Evolutionary conservation across 2,797 vertebrate species (phyloP).

Genomic region (Gymnoscopelus microlampas): DNA sequence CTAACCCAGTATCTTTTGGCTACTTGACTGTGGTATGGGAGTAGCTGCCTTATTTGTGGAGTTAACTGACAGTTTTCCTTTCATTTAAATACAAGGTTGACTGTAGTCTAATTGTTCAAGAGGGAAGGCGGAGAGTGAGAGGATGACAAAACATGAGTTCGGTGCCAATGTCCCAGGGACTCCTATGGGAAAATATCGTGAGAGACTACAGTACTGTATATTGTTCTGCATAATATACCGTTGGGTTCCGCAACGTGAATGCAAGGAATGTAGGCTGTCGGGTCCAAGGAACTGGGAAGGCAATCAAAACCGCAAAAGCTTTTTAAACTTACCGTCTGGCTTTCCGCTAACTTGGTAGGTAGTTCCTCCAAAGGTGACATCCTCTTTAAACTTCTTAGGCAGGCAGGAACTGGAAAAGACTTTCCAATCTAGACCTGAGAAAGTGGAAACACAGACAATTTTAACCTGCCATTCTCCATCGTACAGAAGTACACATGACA

Average conservation of each 20-base stretch:
- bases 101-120: conserved; percentile 77
- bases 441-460: conserved; percentile 33
- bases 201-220: conserved; percentile 63
- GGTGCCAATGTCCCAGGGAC: conserved; percentile 63
- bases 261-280: conserved; percentile 34
- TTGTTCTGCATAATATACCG: conserved; percentile 28
- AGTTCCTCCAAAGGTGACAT: conserved; percentile 91
- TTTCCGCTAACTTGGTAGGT: conserved; percentile 94
- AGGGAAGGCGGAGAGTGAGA: conserved; percentile 57
- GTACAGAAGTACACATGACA: conserved; percentile 4
- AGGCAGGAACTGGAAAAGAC: conserved; percentile 94
- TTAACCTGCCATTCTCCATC: conserved; percentile 7
- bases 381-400: conserved; percentile 91
- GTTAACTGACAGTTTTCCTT: conserved; percentile 82
- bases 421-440: conserved; percentile 83
- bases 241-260: conserved; percentile 52
- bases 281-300: conserved; percentile 52
- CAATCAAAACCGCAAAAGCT: conserved; percentile 57
- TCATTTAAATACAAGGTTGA: conserved; percentile 81
- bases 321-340: conserved; percentile 88
- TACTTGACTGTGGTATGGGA: conserved; percentile 80
- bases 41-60: conserved; percentile 82
- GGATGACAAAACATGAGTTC: conserved; percentile 77
- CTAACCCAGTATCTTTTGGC: conserved; percentile 79
- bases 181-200: conserved; percentile 57